phyloP scores from a whole-genome alignment of 1,140 invertebrate genomes.

The Goniozus legneri region DNA sequence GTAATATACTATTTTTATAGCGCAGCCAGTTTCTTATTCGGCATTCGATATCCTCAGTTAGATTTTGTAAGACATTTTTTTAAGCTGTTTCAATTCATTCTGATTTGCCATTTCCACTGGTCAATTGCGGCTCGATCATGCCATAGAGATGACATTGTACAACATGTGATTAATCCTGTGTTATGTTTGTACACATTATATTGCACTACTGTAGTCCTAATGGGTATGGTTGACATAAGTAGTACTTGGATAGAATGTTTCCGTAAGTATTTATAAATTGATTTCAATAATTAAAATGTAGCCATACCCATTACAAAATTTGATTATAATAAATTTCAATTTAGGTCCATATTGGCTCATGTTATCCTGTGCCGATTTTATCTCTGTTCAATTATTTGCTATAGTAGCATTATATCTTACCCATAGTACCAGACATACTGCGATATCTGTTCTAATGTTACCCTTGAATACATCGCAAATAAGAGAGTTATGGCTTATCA shows the following conservation, averaged over 20 bases:
- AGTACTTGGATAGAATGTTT: conserved; percentile 54
- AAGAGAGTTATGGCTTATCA: conserved; percentile 56
- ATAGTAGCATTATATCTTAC: conserved; percentile 56
- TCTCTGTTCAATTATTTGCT: conserved; percentile 56
- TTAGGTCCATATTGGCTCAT: conserved; percentile 58
- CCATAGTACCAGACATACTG: conserved; percentile 48
- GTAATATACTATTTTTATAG: conserved; percentile 36
- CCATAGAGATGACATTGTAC: conserved; percentile 52
- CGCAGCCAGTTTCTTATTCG: conserved; percentile 51
- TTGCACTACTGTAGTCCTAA: conserved; percentile 50
- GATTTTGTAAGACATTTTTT: conserved; percentile 55
- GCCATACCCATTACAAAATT: neutral
- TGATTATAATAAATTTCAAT: conserved; percentile 17
- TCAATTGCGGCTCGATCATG: conserved; percentile 52
- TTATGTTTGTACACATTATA: conserved; percentile 50
- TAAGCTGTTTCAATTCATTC: conserved; percentile 54
- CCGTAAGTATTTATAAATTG: conserved; percentile 41
- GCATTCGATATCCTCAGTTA: conserved; percentile 49
- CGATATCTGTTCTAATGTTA: conserved; percentile 47
- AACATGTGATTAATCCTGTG: conserved; percentile 39
- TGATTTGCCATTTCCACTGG: conserved; percentile 58
- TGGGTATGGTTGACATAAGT: conserved; percentile 54
- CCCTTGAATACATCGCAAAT: conserved; percentile 45
- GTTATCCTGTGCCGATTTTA: conserved; percentile 54
- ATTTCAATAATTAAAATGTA: neutral